phyloP scores from a whole-genome alignment of 2,888 invertebrate species.

The Morinoia aosen region DNA sequence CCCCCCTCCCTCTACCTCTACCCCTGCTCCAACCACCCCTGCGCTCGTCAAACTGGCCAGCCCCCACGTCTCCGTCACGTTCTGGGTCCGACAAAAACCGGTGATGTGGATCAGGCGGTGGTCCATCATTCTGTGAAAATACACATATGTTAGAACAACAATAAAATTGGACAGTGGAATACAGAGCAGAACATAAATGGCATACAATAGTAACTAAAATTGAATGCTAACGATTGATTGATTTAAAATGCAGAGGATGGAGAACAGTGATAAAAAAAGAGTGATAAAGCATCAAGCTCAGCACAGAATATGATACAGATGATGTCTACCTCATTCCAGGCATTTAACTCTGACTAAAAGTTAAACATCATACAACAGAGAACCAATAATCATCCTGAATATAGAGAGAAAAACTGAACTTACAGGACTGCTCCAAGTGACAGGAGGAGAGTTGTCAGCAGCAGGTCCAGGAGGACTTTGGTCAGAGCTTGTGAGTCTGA shows the following conservation, averaged over 20 bases:
- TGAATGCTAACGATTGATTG: too few relatives aligned
- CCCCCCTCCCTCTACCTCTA: conserved; percentile 54
- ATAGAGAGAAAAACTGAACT: neutral
- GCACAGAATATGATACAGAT: too few relatives aligned
- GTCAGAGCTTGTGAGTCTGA: neutral
- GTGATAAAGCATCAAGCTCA: too few relatives aligned
- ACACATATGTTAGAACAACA: neutral
- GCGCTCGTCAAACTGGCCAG: neutral
- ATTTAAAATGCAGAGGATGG: too few relatives aligned
- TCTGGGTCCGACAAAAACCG: conserved; percentile 65
- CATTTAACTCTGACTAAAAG: too few relatives aligned
- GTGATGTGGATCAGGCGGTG: conserved; percentile 63
- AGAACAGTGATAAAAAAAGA: too few relatives aligned
- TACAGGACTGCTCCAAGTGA: neutral
- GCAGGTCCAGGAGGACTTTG: neutral
- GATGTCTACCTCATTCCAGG: too few relatives aligned
- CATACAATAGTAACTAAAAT: too few relatives aligned
- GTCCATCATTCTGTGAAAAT: conserved; percentile 60
- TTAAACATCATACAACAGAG: too few relatives aligned
- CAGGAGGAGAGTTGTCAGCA: neutral
- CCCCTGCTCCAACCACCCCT: conserved; percentile 49
- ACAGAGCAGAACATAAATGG: too few relatives aligned
- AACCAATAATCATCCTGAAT: too few relatives aligned
- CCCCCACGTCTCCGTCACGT: conserved; percentile 54
- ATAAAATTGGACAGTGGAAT: neutral